Conservation (phyloP, 2,797 vertebrate genomes). For the Sylvia borin region DNA sequence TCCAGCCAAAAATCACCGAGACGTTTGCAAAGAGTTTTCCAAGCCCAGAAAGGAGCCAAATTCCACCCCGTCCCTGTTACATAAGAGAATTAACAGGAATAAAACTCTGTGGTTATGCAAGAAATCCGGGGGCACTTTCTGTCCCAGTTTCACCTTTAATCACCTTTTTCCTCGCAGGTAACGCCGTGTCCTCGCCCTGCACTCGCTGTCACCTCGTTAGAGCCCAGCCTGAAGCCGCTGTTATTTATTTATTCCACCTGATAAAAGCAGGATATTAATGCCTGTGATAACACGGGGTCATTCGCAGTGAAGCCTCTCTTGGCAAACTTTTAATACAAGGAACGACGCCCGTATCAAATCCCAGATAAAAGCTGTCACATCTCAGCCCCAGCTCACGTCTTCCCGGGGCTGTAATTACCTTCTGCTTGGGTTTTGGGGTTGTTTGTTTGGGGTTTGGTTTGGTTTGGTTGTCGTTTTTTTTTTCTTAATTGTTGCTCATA, state of each 20-base stretch:
- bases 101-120: not conserved
- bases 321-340: slow-evolving; percentile 56
- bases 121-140: not conserved
- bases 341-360: slow-evolving; percentile 19
- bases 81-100: not conserved
- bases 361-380: slow-evolving; percentile 62
- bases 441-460: not conserved
- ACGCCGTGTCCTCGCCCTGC: not conserved
- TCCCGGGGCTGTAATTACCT: slow-evolving; percentile 31
- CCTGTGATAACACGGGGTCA: slow-evolving; percentile 5
- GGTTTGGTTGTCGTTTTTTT: not conserved
- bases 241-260: slow-evolving; percentile 65
- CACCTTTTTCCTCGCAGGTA: not conserved
- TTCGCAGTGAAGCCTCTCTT: slow-evolving; percentile 62
- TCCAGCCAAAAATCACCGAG: not conserved
- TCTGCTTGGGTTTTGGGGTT: not conserved
- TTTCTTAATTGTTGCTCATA: slow-evolving; percentile 51
- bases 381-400: slow-evolving; percentile 25
- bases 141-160: not conserved
- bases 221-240: not conserved
- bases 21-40: not conserved
- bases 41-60: not conserved
- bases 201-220: slow-evolving; percentile 51
- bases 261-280: slow-evolving; percentile 72
- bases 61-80: not conserved